phyloP scores from a whole-genome alignment of 2,113 vertebrate species.

The Oncorhynchus masou region DNA sequence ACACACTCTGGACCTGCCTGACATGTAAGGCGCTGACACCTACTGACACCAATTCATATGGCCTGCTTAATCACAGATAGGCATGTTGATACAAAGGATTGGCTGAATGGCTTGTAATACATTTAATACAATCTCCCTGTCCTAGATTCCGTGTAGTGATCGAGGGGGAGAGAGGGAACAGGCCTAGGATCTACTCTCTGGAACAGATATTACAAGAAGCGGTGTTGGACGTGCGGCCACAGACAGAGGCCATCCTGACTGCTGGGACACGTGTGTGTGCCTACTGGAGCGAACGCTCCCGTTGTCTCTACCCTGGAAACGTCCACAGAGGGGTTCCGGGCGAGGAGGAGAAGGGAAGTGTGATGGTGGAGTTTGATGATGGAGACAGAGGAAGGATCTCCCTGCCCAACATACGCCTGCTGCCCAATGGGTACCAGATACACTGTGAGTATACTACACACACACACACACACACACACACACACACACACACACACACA shows the following conservation, averaged over 20 bases:
- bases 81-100: background rate
- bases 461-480: too few relatives aligned
- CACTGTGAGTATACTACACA: conserved; percentile 77
- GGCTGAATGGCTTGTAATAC: background rate
- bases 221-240: conserved; percentile 85
- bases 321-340: conserved; percentile 83
- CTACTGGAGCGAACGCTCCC: conserved; percentile 95
- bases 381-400: conserved; percentile 93
- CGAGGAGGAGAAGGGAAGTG: conserved; percentile 86
- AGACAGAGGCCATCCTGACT: conserved; percentile 79
- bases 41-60: background rate
- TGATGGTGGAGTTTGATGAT: conserved; percentile 95
- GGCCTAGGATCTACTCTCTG: conserved; percentile 88
- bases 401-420: conserved; percentile 84
- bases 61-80: background rate
- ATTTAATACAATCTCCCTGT: background rate
- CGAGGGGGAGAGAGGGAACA: conserved; percentile 89
- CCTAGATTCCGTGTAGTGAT: conserved; percentile 90
- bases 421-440: conserved; percentile 93
- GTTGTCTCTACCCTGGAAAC: conserved; percentile 91
- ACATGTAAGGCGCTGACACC: conserved; percentile 78
- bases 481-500: background rate
- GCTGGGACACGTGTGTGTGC: conserved; percentile 90
- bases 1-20: conserved; percentile 88
- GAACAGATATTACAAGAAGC: conserved; percentile 95